Evolutionary conservation across 2,888 invertebrate species (phyloP), one percentile per base, ranked within the genome.

Genomic region (Mythimna albipuncta): DNA sequence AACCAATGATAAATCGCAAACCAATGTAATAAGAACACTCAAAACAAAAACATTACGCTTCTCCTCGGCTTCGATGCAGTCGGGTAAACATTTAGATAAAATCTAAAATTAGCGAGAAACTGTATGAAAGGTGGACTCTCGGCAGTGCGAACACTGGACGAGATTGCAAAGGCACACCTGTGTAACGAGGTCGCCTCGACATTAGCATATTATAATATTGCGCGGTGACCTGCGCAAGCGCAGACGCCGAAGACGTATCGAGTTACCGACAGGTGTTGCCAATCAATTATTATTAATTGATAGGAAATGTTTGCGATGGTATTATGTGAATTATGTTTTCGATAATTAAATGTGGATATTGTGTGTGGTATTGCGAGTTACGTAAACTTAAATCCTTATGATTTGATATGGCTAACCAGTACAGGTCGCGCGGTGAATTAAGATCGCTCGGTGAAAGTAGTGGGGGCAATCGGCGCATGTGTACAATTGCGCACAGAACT

Each of bases 191-290:
- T 85, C 85, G 81, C n/a, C 81, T 65, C 59, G 41, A 68, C 73
- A 90, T 90, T 89, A 85, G 79, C 87, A 89, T 89, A 88, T 65
- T 79, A 79, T 72, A 67, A 52, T 81, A 69, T 77, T 85, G 55
- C 79, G 72, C 69, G 71, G 75, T 71, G 59, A 67, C 66, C 70
- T 75, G 77, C 77, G 73, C 75, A 68, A 77, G 76, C 88, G 82
- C 75, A 69, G 77, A 77, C 87, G 82, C 81, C 77, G 68, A 54
- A 73, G 69, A 77, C 69, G 81, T 89, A 85, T 91, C 87, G 69
- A 38, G 68, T 91, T 88, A 89, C 94, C 32, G 52, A 63, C 94
- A 94, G 93, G 92, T 94, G 93, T 86, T 84, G 79, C 69, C 83
- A 78, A 89, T 92, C 82, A 84, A 85, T 90, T 84, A 88, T 81